Percentiles rank a stretch among this genome's conserved stretches.
Evolutionary conservation across 2,113 vertebrate genomes (phyloP).

Genomic region (Phalacrocorax aristotelis): DNA sequence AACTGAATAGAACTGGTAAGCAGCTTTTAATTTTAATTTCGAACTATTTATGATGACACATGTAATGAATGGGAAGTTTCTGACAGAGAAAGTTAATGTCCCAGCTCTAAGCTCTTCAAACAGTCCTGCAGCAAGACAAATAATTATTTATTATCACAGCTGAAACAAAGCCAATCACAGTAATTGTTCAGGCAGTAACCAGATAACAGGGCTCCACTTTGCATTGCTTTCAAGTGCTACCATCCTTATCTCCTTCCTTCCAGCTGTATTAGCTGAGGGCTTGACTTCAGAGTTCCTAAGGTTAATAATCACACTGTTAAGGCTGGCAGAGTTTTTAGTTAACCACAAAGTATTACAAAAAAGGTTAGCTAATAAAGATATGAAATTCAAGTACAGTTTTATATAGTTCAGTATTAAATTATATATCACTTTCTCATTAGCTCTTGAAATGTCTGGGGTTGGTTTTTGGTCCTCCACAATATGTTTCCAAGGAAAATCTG

Average conservation of each 20-base stretch:
- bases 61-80: not conserved
- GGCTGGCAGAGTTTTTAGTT: not conserved
- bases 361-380: not conserved
- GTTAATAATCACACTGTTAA: not conserved
- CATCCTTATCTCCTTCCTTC: not conserved
- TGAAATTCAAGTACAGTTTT: not conserved
- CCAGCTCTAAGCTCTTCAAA: not conserved
- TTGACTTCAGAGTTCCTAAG: not conserved
- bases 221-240: not conserved
- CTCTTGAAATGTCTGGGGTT: not conserved
- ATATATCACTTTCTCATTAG: not conserved
- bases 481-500: not conserved
- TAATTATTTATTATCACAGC: not conserved
- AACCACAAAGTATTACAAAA: not conserved
- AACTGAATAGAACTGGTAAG: not conserved
- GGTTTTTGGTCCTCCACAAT: not conserved
- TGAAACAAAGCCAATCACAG: not conserved
- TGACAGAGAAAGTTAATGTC: not conserved
- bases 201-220: not conserved
- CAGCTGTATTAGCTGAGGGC: not conserved
- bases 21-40: not conserved
- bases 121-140: not conserved
- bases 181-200: not conserved
- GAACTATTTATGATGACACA: not conserved
- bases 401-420: not conserved